phyloP scores from a whole-genome alignment of 2,888 invertebrate genomes.

The Megaustenia siamemsis region DNA sequence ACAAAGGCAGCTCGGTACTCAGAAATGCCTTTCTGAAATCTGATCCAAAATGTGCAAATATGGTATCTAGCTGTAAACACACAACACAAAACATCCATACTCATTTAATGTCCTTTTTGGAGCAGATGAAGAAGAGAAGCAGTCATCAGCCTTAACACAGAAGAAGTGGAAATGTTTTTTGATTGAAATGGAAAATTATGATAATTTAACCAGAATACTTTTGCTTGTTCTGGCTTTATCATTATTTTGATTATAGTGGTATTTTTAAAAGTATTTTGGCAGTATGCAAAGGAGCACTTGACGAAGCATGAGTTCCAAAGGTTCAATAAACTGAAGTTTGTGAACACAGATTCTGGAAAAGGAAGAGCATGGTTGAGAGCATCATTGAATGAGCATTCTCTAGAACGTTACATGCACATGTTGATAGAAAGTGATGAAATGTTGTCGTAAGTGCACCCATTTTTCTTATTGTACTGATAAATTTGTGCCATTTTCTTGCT shows the following conservation, averaged over 20 bases:
- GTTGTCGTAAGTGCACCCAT: conserved; percentile 80
- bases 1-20: too few relatives aligned
- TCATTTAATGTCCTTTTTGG: too few relatives aligned
- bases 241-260: neutral
- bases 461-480: neutral
- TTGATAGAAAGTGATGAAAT: conserved; percentile 85
- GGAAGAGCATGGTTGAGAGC: conserved; percentile 94
- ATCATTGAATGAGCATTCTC: conserved; percentile 92
- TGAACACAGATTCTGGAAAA: conserved; percentile 88
- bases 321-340: conserved; percentile 85
- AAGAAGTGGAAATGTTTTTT: too few relatives aligned
- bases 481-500: neutral
- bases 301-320: conserved; percentile 86
- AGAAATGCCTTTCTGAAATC: too few relatives aligned
- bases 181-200: too few relatives aligned
- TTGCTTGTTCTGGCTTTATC: neutral
- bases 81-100: too few relatives aligned
- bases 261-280: conserved; percentile 80
- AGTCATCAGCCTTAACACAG: too few relatives aligned
- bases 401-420: conserved; percentile 88
- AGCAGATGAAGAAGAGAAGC: too few relatives aligned
- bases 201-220: neutral
- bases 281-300: conserved; percentile 83
- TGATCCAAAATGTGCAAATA: too few relatives aligned
- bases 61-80: too few relatives aligned